Evolutionary conservation across 2,888 invertebrate genomes (phyloP).

Genomic region (Macrophya alboannulata): DNA sequence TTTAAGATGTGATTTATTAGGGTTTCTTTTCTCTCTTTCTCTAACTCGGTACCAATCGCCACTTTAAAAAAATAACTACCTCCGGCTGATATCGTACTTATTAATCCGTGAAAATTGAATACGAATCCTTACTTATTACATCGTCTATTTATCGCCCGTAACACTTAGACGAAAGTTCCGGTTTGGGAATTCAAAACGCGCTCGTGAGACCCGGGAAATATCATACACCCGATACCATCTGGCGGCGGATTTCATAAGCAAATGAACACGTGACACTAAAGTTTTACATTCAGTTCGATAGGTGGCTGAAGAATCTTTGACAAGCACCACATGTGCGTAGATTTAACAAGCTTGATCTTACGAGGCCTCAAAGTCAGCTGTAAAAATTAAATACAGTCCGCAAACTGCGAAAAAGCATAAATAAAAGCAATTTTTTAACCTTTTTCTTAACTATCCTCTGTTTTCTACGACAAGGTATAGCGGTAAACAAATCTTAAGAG

Average conservation of each 20-base stretch:
- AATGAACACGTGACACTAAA: not conserved
- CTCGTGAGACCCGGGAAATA: not conserved
- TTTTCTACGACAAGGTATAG: not conserved
- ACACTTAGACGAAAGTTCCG: not conserved
- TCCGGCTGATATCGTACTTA: not conserved
- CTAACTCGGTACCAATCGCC: not conserved
- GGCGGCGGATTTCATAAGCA: not conserved
- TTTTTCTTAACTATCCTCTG: not conserved
- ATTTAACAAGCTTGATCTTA: not conserved
- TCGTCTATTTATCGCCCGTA: not conserved
- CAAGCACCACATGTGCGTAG: conserved; percentile 9
- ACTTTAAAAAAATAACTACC: not conserved
- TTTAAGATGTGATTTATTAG: conserved; percentile 5
- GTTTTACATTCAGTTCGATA: not conserved
- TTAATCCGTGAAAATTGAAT: conserved; percentile 1
- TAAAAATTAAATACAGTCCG: not conserved
- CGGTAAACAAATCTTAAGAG: not conserved
- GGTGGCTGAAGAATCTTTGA: conserved; percentile 18
- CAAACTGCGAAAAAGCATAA: not conserved
- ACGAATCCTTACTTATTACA: conserved; percentile 7
- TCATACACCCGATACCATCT: not conserved
- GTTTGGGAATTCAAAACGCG: not conserved
- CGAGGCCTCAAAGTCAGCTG: not conserved
- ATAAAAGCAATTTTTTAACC: too few species aligned
- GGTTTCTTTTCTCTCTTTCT: not conserved